Evolutionary conservation across 2,113 vertebrate species (phyloP).

Genomic region (Podarcis cretensis): DNA sequence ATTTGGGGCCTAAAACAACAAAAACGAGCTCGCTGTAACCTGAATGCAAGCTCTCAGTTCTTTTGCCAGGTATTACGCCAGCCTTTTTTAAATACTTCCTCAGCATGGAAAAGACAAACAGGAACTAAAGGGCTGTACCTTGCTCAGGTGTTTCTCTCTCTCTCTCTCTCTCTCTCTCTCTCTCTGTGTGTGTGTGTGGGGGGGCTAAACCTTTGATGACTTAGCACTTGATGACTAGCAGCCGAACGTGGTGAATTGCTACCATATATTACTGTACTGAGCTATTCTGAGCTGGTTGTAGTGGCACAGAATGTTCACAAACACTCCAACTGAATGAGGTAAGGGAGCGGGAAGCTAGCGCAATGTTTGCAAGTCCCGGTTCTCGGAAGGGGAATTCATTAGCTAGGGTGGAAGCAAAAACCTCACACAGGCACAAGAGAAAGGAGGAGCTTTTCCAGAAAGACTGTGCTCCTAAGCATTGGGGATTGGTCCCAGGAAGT

Average conservation of each 20-base stretch:
- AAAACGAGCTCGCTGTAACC: background rate
- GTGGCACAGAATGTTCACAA: background rate
- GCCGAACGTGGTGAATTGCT: background rate
- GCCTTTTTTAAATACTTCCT: slow-evolving; percentile 49
- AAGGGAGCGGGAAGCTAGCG: background rate
- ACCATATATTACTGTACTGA: background rate
- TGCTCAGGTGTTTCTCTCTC: background rate
- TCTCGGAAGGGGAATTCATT: background rate
- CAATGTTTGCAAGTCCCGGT: background rate
- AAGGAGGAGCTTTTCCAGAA: background rate
- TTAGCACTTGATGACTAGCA: background rate
- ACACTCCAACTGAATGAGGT: background rate
- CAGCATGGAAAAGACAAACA: slow-evolving; percentile 72
- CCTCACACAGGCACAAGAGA: background rate
- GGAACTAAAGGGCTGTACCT: background rate
- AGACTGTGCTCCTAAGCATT: background rate
- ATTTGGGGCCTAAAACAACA: slow-evolving; percentile 6
- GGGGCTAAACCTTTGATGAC: background rate
- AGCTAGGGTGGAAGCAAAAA: background rate
- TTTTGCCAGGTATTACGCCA: background rate
- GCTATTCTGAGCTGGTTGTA: background rate
- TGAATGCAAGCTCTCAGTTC: slow-evolving; percentile 1
- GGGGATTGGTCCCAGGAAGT: background rate
- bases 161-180: too few species aligned
- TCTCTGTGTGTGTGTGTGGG: too few species aligned